Conservation (phyloP, 2,888 invertebrate genomes). For the Oligia strigilis region DNA sequence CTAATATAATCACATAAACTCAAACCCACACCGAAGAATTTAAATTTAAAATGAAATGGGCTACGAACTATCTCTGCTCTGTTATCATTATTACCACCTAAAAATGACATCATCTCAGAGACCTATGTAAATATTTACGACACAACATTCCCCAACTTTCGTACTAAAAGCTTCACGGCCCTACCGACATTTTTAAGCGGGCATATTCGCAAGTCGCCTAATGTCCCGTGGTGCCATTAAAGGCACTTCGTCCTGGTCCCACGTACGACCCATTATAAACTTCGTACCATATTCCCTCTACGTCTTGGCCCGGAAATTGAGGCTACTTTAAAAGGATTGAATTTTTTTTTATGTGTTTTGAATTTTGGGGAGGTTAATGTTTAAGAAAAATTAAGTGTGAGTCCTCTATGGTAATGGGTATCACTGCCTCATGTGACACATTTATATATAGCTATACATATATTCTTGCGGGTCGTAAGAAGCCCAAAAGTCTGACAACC, state of each 20-base stretch:
- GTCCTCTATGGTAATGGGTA: neutral
- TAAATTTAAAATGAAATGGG: neutral
- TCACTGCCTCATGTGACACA: neutral
- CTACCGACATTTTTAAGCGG: conserved; percentile 60
- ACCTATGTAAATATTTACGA: conserved; percentile 53
- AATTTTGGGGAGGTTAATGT: neutral
- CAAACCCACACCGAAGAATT: neutral
- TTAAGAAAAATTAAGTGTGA: neutral
- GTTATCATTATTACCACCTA: neutral
- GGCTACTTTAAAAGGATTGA: conserved; percentile 64
- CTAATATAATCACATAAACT: neutral
- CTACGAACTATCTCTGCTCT: neutral
- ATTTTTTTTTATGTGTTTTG: conserved; percentile 27
- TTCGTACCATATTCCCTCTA: conserved; percentile 76
- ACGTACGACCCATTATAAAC: conserved; percentile 81
- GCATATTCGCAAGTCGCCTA: conserved; percentile 63
- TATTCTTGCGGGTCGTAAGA: no score
- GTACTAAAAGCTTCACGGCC: conserved; percentile 52
- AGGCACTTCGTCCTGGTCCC: conserved; percentile 73
- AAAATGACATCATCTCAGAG: conserved; percentile 16
- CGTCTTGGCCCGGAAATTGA: conserved; percentile 68
- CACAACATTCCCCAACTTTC: conserved; percentile 50
- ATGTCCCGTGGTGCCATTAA: conserved; percentile 71
- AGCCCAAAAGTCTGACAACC: no score
- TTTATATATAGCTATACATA: no score